Evolutionary conservation across 2,797 vertebrate species (phyloP).

Genomic region (Natrix natrix): DNA sequence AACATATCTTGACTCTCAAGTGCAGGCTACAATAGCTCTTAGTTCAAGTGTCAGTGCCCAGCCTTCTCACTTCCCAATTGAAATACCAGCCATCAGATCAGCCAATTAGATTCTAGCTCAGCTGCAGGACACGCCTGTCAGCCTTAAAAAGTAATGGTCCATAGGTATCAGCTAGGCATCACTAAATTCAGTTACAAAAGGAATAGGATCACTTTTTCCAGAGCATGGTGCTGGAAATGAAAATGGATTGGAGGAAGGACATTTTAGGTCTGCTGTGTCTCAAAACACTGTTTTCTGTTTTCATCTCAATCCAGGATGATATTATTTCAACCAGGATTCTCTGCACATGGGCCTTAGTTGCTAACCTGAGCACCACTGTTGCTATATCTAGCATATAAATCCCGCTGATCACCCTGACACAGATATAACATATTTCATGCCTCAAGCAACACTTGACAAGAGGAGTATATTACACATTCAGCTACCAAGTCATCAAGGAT

Average conservation of each 20-base stretch:
- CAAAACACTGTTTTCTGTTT: not conserved
- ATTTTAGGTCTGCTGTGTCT: not conserved
- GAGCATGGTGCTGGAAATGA: no score
- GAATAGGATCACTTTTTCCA: not conserved
- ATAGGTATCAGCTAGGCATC: not conserved
- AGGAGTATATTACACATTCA: not conserved
- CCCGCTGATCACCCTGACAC: no score
- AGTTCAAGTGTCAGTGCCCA: not conserved
- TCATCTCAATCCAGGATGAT: not conserved
- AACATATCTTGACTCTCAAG: not conserved
- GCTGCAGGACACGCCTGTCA: no score
- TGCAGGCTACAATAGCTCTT: not conserved
- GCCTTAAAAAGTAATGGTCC: not conserved
- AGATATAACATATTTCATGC: not conserved
- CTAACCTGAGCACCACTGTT: not conserved
- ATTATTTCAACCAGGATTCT: not conserved
- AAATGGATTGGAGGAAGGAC: not conserved
- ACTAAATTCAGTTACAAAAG: not conserved
- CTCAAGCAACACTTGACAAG: not conserved
- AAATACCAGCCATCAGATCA: not conserved
- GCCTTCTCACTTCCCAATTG: not conserved
- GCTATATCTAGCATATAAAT: not conserved
- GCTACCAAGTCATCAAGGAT: not conserved
- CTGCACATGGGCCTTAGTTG: not conserved
- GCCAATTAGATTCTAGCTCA: not conserved